phyloP scores from a whole-genome alignment of 2,113 vertebrate species.

The Anoplopoma fimbria region DNA sequence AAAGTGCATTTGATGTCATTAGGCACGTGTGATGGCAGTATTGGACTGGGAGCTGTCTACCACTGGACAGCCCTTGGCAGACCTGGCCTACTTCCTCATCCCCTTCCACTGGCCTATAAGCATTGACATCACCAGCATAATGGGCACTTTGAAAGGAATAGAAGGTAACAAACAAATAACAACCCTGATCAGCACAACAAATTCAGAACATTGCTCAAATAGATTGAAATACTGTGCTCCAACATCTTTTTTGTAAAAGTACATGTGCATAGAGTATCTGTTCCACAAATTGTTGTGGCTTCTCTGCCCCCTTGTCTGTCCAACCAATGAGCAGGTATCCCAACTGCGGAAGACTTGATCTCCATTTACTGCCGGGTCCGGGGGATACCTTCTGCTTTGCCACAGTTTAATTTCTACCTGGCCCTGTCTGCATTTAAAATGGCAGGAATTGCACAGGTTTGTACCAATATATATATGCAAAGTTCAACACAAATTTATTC shows the following conservation, averaged over 20 bases:
- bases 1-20: constrained; percentile 50
- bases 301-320: not conserved
- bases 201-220: not conserved
- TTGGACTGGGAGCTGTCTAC: constrained; percentile 97
- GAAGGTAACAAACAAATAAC: constrained; percentile 65
- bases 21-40: constrained; percentile 90
- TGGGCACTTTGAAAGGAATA: constrained; percentile 76
- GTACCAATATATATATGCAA: not conserved
- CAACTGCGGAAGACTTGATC: constrained; percentile 85
- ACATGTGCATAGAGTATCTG: not conserved
- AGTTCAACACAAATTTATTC: not conserved
- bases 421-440: constrained; percentile 92
- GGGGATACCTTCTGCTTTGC: constrained; percentile 75
- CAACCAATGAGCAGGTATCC: constrained; percentile 81
- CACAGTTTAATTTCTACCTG: constrained; percentile 90
- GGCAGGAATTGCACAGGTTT: constrained; percentile 92
- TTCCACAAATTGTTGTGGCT: not conserved
- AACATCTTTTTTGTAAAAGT: not conserved
- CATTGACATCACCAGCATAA: constrained; percentile 51
- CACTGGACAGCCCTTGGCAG: constrained; percentile 90
- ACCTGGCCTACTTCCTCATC: constrained; percentile 87
- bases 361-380: constrained; percentile 87
- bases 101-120: constrained; percentile 86
- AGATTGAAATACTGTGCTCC: not conserved
- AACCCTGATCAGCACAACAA: not conserved